Base-by-base conservation (phyloP, 1,140 invertebrate species). In the Caenorhabditis latens region DNA sequence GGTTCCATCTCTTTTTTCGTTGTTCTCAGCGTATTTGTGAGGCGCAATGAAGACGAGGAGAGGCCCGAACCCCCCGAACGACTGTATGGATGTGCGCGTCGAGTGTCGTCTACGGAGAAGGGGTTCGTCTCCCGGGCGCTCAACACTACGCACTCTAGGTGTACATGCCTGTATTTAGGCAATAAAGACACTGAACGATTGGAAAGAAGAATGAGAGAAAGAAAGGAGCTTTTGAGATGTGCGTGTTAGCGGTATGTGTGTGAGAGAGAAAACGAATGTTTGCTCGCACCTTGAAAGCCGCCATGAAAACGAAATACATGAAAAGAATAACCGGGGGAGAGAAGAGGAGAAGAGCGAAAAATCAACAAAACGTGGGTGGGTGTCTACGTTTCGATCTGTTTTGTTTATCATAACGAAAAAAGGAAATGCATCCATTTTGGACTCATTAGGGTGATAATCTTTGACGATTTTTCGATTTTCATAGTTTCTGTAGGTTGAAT, bases 141-240 rank as follows among this genome's bases (percentile, higher is more conserved):
- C 21, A 63, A 40, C 21, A 4, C 32, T 63, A 5, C 40, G 40
- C 42, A 11, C 71, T 43, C 71, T 46, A 11, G 43, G 71, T 50
- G 46, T 79, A 79, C 71, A 79, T 79, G 71, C 71, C 71, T 50
- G 71, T 79, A 79, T 79, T 79, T 79, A 79, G 71, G 71, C 71
- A 79, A 79, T 79, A 71, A 40, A 71, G 65, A 71, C 65, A 71
- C 65, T 50, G 71, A 79, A 79, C 46, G 71, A 79, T 79, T 50
- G 16, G 8, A 53, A 79, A 79, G 16, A n/a, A 53, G 71, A 32
- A 42, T 21, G 46, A 7, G 46, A 48, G 42, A 14, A 2, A 21
- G 21, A 32, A 40, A 53, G 40, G 16, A 46, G 42, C 46, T 79
- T 79, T 63, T 42, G 46, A 79, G 71, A 79, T 79, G 46, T 79